A percentile compares a stretch with the other conserved stretches of the same genome.
These are phyloP conservation scores for Dicycla oo DNA, from an alignment of 2,888 invertebrate genomes.

Conservation along the genomic window DNA sequence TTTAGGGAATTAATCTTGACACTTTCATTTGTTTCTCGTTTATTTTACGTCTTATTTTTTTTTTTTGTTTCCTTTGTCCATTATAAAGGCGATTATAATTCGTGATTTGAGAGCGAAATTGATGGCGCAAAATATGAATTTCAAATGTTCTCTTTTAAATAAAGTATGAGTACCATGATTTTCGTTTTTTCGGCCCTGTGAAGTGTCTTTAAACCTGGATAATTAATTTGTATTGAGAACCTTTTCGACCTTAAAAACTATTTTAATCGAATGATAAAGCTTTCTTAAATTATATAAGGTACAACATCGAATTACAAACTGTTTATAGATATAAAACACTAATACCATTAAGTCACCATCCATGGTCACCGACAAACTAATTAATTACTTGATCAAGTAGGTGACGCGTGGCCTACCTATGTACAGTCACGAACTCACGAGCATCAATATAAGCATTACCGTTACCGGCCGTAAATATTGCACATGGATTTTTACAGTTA, in stretches of 20 bases:
- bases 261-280: background rate
- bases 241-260: background rate
- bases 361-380: constrained; percentile 16
- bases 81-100: constrained; percentile 49
- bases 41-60: constrained; percentile 40
- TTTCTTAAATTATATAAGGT: background rate
- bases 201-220: background rate
- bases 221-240: background rate
- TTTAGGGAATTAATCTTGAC: constrained; percentile 62
- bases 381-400: background rate
- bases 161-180: background rate
- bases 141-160: constrained; percentile 1
- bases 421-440: background rate
- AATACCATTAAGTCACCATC: constrained; percentile 12
- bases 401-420: background rate
- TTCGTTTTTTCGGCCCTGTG: background rate
- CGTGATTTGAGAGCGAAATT: constrained; percentile 33
- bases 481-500: too few species aligned
- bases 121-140: constrained; percentile 7
- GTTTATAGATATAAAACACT: background rate
- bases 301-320: background rate
- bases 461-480: too few species aligned
- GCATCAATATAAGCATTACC: background rate
- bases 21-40: constrained; percentile 60
- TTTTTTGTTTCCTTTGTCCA: constrained; percentile 37